A percentile compares a stretch with the other conserved stretches of the same genome.
These are phyloP conservation scores for Seira sanloemensis DNA, from an alignment of 2,888 invertebrate species.

Conservation along the genomic window DNA sequence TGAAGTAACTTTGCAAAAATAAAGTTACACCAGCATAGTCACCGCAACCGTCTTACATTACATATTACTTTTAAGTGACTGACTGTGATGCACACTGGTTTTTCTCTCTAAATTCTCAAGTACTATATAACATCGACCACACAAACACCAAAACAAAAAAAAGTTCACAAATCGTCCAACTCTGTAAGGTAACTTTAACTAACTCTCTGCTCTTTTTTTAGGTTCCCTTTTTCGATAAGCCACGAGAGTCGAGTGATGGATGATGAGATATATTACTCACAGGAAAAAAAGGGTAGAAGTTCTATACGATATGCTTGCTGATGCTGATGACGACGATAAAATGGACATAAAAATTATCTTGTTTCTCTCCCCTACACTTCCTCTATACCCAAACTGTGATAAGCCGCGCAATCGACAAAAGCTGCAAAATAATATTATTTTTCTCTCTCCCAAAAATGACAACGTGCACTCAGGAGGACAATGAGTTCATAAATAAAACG, in stretches of 20 bases:
- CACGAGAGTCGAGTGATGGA: not conserved
- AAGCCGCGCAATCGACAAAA: not conserved
- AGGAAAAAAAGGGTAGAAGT: not conserved
- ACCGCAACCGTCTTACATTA: not conserved
- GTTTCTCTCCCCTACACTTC: not conserved
- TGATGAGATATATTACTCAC: not conserved
- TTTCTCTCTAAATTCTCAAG: no score
- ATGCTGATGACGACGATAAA: not conserved
- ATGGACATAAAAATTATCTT: not conserved
- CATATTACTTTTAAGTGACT: not conserved
- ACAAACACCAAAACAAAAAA: not conserved
- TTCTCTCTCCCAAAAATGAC: not conserved
- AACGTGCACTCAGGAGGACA: not conserved
- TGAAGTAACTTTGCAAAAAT: not conserved
- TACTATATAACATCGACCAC: not conserved
- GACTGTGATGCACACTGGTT: not conserved
- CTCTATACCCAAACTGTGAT: not conserved
- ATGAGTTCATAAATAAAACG: not conserved
- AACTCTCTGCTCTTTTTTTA: not conserved
- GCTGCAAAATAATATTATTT: not conserved
- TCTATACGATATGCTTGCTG: no score
- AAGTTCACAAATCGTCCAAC: not conserved
- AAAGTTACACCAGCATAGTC: not conserved
- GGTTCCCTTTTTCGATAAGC: not conserved
- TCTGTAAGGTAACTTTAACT: no score